phyloP scores from a whole-genome alignment of 2,113 vertebrate species.

The Rhegmatorhina hoffmannsi region DNA sequence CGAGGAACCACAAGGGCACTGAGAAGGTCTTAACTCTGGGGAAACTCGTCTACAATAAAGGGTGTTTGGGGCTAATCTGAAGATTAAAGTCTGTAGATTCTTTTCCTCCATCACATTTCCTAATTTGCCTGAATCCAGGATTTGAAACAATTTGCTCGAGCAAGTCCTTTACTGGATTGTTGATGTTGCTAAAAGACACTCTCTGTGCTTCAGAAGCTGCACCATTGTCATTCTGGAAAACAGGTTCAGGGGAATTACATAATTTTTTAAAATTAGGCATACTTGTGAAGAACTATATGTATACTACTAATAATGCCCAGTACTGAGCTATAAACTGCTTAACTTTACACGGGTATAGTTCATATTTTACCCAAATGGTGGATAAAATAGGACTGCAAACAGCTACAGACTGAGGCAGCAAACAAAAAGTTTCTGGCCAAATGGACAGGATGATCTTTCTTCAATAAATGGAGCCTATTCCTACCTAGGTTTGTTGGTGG shows the following conservation, averaged over 20 bases:
- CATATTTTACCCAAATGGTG: not conserved
- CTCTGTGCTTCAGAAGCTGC: not conserved
- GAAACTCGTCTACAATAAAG: not conserved
- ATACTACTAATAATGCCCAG: not conserved
- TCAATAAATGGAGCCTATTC: not conserved
- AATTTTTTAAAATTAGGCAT: not conserved
- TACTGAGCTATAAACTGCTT: not conserved
- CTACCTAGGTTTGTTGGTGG: not conserved
- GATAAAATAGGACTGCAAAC: not conserved
- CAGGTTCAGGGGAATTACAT: not conserved
- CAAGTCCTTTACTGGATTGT: not conserved
- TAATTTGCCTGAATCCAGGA: not conserved
- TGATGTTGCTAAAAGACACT: not conserved
- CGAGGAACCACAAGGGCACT: not conserved
- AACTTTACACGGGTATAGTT: not conserved
- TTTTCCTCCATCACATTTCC: not conserved
- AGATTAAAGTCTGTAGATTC: not conserved
- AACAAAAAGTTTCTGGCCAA: not conserved
- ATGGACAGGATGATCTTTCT: not conserved
- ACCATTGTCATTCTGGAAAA: not conserved
- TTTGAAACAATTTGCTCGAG: not conserved
- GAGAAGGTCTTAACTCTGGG: not conserved
- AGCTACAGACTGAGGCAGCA: not conserved
- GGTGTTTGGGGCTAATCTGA: not conserved
- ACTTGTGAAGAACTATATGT: not conserved